phyloP scores from a whole-genome alignment of 2,113 vertebrate genomes.

The Xiphorhynchus elegans region DNA sequence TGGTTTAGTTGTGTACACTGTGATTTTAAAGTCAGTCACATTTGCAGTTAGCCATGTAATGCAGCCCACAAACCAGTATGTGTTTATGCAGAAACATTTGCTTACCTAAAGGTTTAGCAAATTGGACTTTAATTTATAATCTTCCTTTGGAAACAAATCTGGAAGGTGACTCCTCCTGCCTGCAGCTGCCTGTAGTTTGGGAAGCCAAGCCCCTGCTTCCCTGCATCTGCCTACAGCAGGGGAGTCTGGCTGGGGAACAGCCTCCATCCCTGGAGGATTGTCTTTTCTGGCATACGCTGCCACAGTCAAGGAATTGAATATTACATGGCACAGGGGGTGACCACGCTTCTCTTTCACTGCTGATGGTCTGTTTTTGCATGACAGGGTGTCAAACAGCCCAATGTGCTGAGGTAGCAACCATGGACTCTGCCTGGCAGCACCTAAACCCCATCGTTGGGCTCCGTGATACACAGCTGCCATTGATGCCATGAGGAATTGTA shows the following conservation, averaged over 20 bases:
- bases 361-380: not conserved
- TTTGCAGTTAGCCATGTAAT: conserved; percentile 21
- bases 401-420: not conserved
- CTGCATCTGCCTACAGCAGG: not conserved
- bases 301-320: not conserved
- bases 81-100: conserved; percentile 47
- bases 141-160: conserved; percentile 16
- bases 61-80: conserved; percentile 30
- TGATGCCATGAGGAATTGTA: accelerated
- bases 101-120: conserved; percentile 50
- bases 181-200: not conserved
- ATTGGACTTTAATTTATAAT: conserved; percentile 31
- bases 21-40: conserved; percentile 20
- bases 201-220: not conserved
- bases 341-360: not conserved
- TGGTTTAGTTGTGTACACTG: not conserved
- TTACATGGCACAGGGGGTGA: not conserved
- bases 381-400: not conserved
- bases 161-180: conserved; percentile 30
- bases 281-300: not conserved
- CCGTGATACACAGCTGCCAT: not conserved
- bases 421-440: not conserved
- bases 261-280: not conserved
- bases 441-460: not conserved
- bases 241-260: not conserved